These are phyloP conservation scores for Myzus persicae DNA, from an alignment of 1,140 invertebrate species.

Conservation along the genomic window DNA sequence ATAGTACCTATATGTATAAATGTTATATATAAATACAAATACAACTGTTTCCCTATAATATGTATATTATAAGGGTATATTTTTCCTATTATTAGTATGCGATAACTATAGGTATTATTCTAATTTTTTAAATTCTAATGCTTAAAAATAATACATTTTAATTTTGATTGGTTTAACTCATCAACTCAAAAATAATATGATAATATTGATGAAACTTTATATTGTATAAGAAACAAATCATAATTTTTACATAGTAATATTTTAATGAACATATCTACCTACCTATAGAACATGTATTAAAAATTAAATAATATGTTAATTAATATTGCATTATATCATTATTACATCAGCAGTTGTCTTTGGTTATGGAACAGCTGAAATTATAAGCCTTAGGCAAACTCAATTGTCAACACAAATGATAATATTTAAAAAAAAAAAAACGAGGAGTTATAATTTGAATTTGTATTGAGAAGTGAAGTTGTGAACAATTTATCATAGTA, in stretches of 20 bases:
- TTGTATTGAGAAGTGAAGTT: no score
- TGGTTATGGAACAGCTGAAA: neutral
- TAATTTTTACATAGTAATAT: neutral
- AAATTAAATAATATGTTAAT: neutral
- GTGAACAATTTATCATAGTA: neutral
- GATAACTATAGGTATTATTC: no score
- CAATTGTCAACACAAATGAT: constrained; percentile 6
- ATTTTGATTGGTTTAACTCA: neutral
- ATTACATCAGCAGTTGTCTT: neutral
- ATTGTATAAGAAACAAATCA: neutral
- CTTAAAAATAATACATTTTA: neutral
- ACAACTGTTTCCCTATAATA: neutral
- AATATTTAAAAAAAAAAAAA: constrained; percentile 19
- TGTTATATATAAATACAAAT: neutral
- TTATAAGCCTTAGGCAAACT: constrained; percentile 25
- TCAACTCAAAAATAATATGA: no score
- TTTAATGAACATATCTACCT: neutral
- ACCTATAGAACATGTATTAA: neutral
- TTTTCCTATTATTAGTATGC: no score
- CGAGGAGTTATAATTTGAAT: neutral
- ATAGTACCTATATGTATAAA: neutral
- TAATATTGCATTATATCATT: constrained; percentile 12
- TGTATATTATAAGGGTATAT: neutral
- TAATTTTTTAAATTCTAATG: no score
- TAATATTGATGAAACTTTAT: neutral